A percentile compares a stretch with the other conserved stretches of the same genome.
phyloP scores from a whole-genome alignment of 2,797 vertebrate species.

The Cephalopachus bancanus region DNA sequence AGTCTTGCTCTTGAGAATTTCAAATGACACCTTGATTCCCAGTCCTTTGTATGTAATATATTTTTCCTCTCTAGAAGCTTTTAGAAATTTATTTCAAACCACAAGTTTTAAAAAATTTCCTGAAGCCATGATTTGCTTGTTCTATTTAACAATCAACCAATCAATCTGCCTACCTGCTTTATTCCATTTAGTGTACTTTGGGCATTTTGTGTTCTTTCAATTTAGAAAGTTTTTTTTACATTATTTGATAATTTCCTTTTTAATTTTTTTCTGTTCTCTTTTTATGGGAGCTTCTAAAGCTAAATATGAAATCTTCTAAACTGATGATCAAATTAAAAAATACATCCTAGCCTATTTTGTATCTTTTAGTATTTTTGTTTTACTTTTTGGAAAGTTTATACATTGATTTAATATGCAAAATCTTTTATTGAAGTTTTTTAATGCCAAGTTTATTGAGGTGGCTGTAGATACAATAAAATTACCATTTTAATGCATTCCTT shows the following conservation, averaged over 20 bases:
- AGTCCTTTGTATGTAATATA: no score
- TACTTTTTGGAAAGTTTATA: background rate
- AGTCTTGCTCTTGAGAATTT: background rate
- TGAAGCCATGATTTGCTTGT: background rate
- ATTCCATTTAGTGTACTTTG: background rate
- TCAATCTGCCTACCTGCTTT: background rate
- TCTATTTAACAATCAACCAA: no score
- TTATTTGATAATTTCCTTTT: background rate
- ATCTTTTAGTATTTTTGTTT: background rate
- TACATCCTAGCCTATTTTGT: background rate
- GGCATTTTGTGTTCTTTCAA: background rate
- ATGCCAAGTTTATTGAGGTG: background rate
- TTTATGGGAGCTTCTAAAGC: background rate
- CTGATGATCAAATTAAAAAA: background rate
- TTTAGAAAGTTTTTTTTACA: background rate
- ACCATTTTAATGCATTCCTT: background rate
- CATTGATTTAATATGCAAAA: background rate
- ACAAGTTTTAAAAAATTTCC: background rate
- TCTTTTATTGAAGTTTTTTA: background rate
- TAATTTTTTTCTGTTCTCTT: background rate
- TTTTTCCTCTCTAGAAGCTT: background rate
- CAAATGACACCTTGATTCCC: background rate
- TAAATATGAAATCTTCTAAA: background rate
- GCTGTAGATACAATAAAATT: background rate
- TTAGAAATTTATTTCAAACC: conserved; percentile 21